Conservation (phyloP, 2,888 invertebrate species). For the Ichneumoninae sp. region DNA sequence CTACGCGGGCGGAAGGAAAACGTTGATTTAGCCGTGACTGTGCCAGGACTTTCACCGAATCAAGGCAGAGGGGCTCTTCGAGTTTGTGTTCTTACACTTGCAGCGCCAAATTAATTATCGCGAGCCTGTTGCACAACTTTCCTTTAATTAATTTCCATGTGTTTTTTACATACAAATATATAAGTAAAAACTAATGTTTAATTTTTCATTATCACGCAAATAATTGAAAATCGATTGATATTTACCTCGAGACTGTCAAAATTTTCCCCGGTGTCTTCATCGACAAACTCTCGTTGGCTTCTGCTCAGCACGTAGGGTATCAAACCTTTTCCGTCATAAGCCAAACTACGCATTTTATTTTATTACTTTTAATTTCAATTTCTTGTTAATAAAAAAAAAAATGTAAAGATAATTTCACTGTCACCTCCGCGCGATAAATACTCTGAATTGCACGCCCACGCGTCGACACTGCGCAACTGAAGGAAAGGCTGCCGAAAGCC, state of each 20-base stretch:
- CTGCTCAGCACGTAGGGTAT: slow-evolving; percentile 67
- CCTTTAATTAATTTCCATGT: background rate
- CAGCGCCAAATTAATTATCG: slow-evolving; percentile 46
- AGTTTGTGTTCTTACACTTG: slow-evolving; percentile 31
- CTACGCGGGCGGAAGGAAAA: slow-evolving; percentile 52
- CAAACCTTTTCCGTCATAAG: slow-evolving; percentile 69
- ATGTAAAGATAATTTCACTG: slow-evolving; percentile 15
- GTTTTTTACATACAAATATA: background rate
- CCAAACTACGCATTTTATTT: slow-evolving; percentile 69
- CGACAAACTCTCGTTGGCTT: slow-evolving; percentile 55
- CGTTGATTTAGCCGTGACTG: slow-evolving; percentile 52
- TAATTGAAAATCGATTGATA: background rate
- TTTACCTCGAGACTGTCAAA: slow-evolving; percentile 72
- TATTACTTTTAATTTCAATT: background rate
- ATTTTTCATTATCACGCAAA: background rate
- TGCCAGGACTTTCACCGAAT: slow-evolving; percentile 61
- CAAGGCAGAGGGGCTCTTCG: slow-evolving; percentile 32
- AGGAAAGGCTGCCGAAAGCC: slow-evolving; percentile 20
- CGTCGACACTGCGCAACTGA: slow-evolving; percentile 37
- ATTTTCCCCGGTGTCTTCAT: slow-evolving; percentile 47
- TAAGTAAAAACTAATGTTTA: background rate
- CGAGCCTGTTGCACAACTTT: background rate
- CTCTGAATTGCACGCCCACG: slow-evolving; percentile 39
- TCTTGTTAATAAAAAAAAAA: background rate
- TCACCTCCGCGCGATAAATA: slow-evolving; percentile 20